phyloP scores from a whole-genome alignment of 2,888 invertebrate genomes.

The Ceraclea dissimilis region DNA sequence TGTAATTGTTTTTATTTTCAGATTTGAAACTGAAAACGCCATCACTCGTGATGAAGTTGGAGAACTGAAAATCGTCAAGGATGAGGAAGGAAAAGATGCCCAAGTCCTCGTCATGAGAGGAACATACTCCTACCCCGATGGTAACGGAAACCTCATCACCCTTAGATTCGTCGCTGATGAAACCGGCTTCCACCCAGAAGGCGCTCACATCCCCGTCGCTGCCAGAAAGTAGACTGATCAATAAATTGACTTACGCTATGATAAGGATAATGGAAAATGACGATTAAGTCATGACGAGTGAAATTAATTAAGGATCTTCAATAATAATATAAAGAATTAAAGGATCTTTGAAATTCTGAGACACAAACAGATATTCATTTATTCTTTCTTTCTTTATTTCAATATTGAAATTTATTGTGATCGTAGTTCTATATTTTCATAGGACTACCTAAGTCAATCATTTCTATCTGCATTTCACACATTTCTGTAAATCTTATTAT shows the following conservation, averaged over 20 bases:
- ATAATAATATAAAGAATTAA: too few relatives aligned
- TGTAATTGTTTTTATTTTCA: constrained; percentile 4
- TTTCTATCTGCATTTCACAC: too few relatives aligned
- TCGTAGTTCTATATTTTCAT: background rate
- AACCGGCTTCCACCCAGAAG: constrained; percentile 24
- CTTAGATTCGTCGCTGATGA: constrained; percentile 22
- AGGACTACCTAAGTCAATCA: too few relatives aligned
- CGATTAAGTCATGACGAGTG: background rate
- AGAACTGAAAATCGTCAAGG: constrained; percentile 20
- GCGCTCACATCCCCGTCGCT: constrained; percentile 20
- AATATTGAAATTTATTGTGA: background rate
- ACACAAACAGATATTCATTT: background rate
- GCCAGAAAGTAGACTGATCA: constrained; percentile 2
- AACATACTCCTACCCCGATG: constrained; percentile 18
- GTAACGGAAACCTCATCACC: constrained; percentile 16
- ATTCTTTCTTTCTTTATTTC: background rate
- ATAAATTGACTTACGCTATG: background rate
- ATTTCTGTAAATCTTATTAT: too few relatives aligned
- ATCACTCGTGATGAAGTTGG: constrained; percentile 23
- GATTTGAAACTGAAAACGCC: constrained; percentile 23
- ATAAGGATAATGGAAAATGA: background rate
- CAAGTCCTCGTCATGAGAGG: constrained; percentile 21
- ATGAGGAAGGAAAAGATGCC: constrained; percentile 22
- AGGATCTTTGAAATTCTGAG: too few relatives aligned
- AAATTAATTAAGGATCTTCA: too few relatives aligned